Conservation (phyloP, 1,140 invertebrate genomes). For the Drosophila erecta region DNA sequence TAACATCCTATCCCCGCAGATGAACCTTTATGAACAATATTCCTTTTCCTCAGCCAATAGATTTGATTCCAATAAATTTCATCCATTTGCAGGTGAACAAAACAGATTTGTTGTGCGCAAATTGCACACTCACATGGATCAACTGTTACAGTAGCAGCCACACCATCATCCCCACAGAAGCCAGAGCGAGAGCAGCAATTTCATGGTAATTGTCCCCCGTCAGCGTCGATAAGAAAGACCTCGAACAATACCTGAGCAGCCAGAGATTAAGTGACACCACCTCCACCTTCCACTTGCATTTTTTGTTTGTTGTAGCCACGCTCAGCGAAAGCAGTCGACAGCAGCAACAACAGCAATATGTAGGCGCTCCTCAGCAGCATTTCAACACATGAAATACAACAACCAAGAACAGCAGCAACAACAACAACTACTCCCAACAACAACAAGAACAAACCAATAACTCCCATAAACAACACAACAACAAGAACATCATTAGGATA, state of each 20-base stretch:
- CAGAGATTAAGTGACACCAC: constrained; percentile 55
- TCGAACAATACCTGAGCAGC: constrained; percentile 19
- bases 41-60: neutral
- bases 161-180: neutral
- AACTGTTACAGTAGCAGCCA: constrained; percentile 4
- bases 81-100: constrained; percentile 22
- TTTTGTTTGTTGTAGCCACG: constrained; percentile 74
- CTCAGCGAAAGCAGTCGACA: constrained; percentile 76
- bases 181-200: constrained; percentile 5
- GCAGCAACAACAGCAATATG: constrained; percentile 72
- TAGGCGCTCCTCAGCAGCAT: constrained; percentile 54
- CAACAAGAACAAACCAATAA: constrained; percentile 13
- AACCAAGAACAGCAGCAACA: constrained; percentile 48
- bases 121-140: constrained; percentile 6
- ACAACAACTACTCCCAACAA: constrained; percentile 19
- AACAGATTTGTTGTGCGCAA: constrained; percentile 9
- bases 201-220: constrained; percentile 64
- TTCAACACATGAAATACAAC: constrained; percentile 38
- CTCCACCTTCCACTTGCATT: constrained; percentile 69
- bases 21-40: neutral
- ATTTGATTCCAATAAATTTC: constrained; percentile 14
- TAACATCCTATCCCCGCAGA: neutral
- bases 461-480: constrained; percentile 12
- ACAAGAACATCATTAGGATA: constrained; percentile 11
- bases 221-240: constrained; percentile 28